These are phyloP conservation scores for Chironomus tentans DNA, from an alignment of 2,888 invertebrate species.

Conservation along the genomic window DNA sequence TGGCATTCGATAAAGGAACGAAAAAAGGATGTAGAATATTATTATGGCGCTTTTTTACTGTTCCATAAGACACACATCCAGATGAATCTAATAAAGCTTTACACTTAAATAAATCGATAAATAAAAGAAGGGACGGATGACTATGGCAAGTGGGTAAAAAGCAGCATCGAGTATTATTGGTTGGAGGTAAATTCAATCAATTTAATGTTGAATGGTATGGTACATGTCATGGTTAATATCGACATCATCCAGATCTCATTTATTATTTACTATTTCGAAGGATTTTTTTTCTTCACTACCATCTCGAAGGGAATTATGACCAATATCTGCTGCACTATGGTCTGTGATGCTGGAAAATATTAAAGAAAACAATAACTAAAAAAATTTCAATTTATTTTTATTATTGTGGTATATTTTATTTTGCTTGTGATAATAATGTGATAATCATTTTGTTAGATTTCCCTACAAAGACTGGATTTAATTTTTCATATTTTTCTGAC, in stretches of 20 bases:
- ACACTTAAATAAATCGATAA: not conserved
- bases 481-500: too few species aligned
- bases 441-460: too few species aligned
- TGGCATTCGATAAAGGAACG: not conserved
- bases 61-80: not conserved
- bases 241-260: not conserved
- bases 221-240: conserved; percentile 1
- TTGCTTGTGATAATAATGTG: too few species aligned
- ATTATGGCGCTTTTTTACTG: not conserved
- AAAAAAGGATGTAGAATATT: not conserved
- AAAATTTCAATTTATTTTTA: too few species aligned
- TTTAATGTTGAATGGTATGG: not conserved
- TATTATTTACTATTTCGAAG: not conserved
- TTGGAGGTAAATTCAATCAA: not conserved
- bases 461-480: too few species aligned
- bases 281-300: too few species aligned
- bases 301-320: too few species aligned
- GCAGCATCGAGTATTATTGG: not conserved
- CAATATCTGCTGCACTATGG: too few species aligned
- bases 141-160: not conserved
- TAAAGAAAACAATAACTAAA: too few species aligned
- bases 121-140: not conserved
- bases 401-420: too few species aligned
- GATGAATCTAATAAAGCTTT: not conserved
- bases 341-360: too few species aligned